phyloP scores from a whole-genome alignment of 2,797 vertebrate species.

The Sparidentex hasta region DNA sequence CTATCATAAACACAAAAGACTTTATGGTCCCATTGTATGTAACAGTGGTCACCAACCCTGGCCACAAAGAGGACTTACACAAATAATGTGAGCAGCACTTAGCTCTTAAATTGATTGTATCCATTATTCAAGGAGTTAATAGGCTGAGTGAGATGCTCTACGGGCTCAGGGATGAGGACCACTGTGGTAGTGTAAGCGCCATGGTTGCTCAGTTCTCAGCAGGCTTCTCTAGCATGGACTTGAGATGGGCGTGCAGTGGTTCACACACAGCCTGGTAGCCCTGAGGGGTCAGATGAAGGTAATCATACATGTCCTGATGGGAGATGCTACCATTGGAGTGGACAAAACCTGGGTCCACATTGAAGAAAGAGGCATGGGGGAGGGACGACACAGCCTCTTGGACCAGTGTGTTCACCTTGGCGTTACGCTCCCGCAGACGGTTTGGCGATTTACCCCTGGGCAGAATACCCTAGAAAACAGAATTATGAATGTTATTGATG shows the following conservation, averaged over 20 bases:
- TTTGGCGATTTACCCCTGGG: conserved; percentile 92
- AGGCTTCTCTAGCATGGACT: conserved; percentile 86
- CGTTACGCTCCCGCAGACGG: conserved; percentile 89
- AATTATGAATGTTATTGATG: background rate
- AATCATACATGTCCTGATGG: conserved; percentile 95
- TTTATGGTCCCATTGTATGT: conserved; percentile 68
- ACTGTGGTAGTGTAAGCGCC: conserved; percentile 67
- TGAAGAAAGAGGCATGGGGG: conserved; percentile 86
- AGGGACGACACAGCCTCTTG: conserved; percentile 80
- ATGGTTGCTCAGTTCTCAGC: conserved; percentile 75
- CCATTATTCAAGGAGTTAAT: conserved; percentile 49
- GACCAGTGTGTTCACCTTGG: conserved; percentile 88
- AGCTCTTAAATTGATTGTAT: conserved; percentile 45
- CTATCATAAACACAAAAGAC: conserved; percentile 64
- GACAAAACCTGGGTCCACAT: conserved; percentile 91
- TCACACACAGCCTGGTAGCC: conserved; percentile 91
- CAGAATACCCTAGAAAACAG: conserved; percentile 86
- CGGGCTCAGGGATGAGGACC: conserved; percentile 64
- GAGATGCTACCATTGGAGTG: conserved; percentile 91
- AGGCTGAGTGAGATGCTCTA: conserved; percentile 45
- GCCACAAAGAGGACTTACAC: conserved; percentile 52
- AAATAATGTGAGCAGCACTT: conserved; percentile 41
- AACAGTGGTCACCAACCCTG: conserved; percentile 76
- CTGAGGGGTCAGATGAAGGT: conserved; percentile 91
- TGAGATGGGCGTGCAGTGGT: conserved; percentile 87